phyloP scores from a whole-genome alignment of 2,888 invertebrate genomes.

The Chaetogeoica ovagalla region DNA sequence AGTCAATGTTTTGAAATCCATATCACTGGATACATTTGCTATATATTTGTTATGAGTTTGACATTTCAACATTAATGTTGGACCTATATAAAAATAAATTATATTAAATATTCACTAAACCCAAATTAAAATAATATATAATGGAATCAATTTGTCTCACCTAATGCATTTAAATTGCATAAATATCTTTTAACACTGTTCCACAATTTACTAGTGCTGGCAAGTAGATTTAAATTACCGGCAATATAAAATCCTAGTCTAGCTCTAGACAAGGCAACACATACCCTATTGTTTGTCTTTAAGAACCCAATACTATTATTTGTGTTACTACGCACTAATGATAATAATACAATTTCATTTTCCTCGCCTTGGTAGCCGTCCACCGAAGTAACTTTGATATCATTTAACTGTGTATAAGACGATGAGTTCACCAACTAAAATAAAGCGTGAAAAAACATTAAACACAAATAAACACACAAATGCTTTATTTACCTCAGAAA shows the following conservation, averaged over 20 bases:
- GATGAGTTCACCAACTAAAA: slow-evolving; percentile 30
- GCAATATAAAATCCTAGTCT: slow-evolving; percentile 52
- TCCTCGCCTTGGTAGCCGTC: slow-evolving; percentile 54
- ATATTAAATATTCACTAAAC: not conserved
- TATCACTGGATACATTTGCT: slow-evolving; percentile 61
- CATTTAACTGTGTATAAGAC: slow-evolving; percentile 54
- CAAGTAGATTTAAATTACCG: slow-evolving; percentile 48
- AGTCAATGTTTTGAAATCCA: not conserved
- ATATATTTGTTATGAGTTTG: slow-evolving; percentile 62
- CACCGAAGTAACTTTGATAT: slow-evolving; percentile 40
- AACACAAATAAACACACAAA: not conserved
- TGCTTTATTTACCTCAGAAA: slow-evolving; percentile 59
- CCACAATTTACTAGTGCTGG: slow-evolving; percentile 56
- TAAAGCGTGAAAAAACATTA: not conserved
- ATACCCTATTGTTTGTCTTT: slow-evolving; percentile 46
- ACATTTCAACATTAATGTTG: slow-evolving; percentile 60
- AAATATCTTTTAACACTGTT: slow-evolving; percentile 29
- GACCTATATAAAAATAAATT: slow-evolving; percentile 51
- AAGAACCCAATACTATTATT: slow-evolving; percentile 47
- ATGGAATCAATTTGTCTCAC: slow-evolving; percentile 57
- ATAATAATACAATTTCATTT: slow-evolving; percentile 52
- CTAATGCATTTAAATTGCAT: slow-evolving; percentile 63
- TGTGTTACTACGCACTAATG: slow-evolving; percentile 51
- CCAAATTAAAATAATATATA: not conserved
- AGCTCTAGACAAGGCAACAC: slow-evolving; percentile 53